Percentiles rank a stretch among this genome's conserved stretches.
These are phyloP conservation scores for Lacanobia oleracea DNA, from an alignment of 2,888 invertebrate species.

Conservation along the genomic window DNA sequence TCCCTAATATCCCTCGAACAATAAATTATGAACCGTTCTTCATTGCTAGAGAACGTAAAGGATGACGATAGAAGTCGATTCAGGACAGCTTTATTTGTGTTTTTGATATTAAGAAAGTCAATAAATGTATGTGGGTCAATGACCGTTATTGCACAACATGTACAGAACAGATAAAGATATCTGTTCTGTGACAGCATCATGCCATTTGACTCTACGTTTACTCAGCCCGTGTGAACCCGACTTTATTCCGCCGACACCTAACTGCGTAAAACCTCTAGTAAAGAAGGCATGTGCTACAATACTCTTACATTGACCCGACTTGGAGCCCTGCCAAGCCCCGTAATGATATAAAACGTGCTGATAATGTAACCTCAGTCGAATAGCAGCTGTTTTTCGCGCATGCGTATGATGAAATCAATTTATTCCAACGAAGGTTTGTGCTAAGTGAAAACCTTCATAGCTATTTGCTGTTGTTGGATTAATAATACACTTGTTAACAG, in stretches of 20 bases:
- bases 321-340: conserved; percentile 42
- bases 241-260: not conserved
- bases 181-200: no score
- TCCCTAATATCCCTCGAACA: no score
- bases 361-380: conserved; percentile 39
- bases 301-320: conserved; percentile 13
- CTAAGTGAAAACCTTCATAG: conserved; percentile 45
- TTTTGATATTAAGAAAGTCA: no score
- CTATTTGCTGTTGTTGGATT: conserved; percentile 26
- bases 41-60: no score
- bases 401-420: conserved; percentile 47
- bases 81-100: no score
- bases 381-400: conserved; percentile 31
- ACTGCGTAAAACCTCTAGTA: conserved; percentile 25
- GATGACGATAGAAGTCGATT: no score
- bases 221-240: not conserved
- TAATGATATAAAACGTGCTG: conserved; percentile 17
- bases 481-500: conserved; percentile 28
- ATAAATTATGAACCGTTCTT: no score
- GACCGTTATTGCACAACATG: no score
- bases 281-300: conserved; percentile 16
- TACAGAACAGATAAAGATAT: no score
- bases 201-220: not conserved
- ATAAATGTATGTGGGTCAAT: no score
- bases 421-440: conserved; percentile 18